Evolutionary conservation across 2,888 invertebrate genomes (phyloP), one percentile per base, ranked within the genome.

Genomic region (Andrena hattorfiana): DNA sequence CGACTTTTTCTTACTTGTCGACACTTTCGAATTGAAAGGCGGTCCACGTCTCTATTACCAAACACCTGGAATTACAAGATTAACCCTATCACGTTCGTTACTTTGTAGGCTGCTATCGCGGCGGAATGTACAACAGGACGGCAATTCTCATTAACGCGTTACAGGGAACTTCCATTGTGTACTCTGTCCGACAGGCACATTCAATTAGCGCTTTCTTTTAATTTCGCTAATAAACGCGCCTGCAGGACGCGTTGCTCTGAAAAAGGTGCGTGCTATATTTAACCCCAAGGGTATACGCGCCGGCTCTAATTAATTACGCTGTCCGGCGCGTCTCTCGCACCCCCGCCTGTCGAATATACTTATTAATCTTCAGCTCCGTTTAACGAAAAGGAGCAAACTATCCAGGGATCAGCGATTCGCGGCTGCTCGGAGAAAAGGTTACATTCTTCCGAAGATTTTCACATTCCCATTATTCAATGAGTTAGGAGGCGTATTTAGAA

Each of bases 391-490:
- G 7, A 16, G 23, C 32, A 48, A 26, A 16, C 56, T 32, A 35
- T 64, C 48, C 28, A 77, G 48, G 56, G 28, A 66, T 64, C 35
- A 60, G 16, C 64, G 49, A 64, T 26, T 59, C 79, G 28, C 49
- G 54, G 10, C 48, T 6, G 30, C 13, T 62, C 6, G 16, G 20
- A 26, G 68, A 42, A 70, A 81, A 73, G 67, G 68, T 81, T 73
- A 79, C n/a, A 79, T 79, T 79, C 64, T 42, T 64, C 16, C 16
- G n/a, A 5, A 63, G 51, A 49, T 79, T 79, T 79, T 69, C 70
- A 30, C 80, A 79, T 70, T 79, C 56, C 20, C 49, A 23, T 79
- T 66, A 69, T 64, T 42, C 64, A 42, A 60, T 35, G 42, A 66
- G 28, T 64, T 56, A 8, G 20, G 8, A 28, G n/a, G n/a, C 51